Evolutionary conservation across 2,888 invertebrate genomes (phyloP), one percentile per base, ranked within the genome.

Genomic region (Candidula unifasciata): DNA sequence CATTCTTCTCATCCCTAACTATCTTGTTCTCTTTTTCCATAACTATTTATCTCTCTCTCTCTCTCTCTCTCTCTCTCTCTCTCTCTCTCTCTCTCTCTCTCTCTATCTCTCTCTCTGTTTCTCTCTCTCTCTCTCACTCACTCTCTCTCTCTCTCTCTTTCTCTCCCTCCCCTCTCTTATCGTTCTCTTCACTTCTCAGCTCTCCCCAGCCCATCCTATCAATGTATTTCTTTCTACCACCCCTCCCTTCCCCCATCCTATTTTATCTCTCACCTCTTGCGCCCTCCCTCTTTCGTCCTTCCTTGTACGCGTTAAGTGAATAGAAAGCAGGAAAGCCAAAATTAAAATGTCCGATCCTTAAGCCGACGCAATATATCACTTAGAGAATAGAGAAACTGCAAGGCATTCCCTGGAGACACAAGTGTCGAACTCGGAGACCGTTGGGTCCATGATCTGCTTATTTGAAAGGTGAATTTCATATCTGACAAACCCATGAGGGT

Each of bases 241-340:
- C 33, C 73, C 57, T 18, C 37, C n/a, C 10, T 18, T 71, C 73
- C 33, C 30, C 24, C 24, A 3, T 37, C 10, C 35, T 33, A 35
- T 68, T n/a, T n/a, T 24, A 30, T 35, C 57, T 57, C 73, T 69
- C 60, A 27, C 35, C 35, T 60, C 10, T 64, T 66, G 37, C 76
- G 30, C 74, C 64, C 66, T 66, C 76, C 33, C 52, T 66, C 82
- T 77, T 54, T 66, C 13, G 30, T 54, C 21, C 33, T 35, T 37
- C 27, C 81, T 57, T 37, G n/a, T 27, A n/a, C 66, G 13, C 27
- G 44, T 44, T 44, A 44, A 44, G 44, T 44, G 44, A 44, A 44
- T 44, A 44, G 44, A 44, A 44, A 44, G 44, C 44, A 44, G 44
- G 8, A 13, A 44, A 44, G 44, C 44, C 44, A 44, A 44, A 44